Evolutionary conservation across 53 echinoderm and acorn worm species (phyloP), one percentile per base, ranked within the genome.

Genomic region (Henricia sp.): DNA sequence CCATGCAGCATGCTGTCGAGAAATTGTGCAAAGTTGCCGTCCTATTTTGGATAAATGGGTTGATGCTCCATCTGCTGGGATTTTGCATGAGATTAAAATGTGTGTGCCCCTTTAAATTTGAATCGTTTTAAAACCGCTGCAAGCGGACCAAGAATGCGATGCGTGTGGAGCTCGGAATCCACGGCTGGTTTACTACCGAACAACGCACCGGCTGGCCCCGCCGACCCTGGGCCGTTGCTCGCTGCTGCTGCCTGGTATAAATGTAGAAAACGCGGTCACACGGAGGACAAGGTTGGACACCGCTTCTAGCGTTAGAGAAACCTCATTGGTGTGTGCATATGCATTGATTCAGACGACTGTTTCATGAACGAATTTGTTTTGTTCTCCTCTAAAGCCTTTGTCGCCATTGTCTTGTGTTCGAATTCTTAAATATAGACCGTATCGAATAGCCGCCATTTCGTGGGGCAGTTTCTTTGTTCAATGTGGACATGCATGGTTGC

Each of bases 241-340:
- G n/a, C n/a, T n/a, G n/a, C n/a, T n/a, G n/a, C n/a, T n/a, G n/a
- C n/a, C n/a, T n/a, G n/a, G n/a, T n/a, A n/a, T n/a, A n/a, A n/a
- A n/a, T n/a, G n/a, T n/a, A n/a, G n/a, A 19, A 50, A 64, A 33
- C 29, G 21, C 80, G 80, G 80, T 80, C 80, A 35, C 62, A 33
- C 34, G 64, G 63, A 80, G 80, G 80, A 80, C 80, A 80, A 80
- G 80, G 80, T 77, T 77, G 58, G 41, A 19, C 77, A 29, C 10
- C 42, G 62, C 77, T 29, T n/a, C 4, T 10, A 30, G 63, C 46
- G 64, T 32, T 37, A 30, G 17, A 0, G 62, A 34, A 4, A 34
- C 50, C 48, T 55, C 23, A 4, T 30, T 24, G 33, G 20, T 12
- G 52, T 24, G 24, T 12, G 36, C 13, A 16, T 72, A 27, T 72